phyloP scores from a whole-genome alignment of 53 echinoderm and acorn worm genomes.

The Arbacia lixula region DNA sequence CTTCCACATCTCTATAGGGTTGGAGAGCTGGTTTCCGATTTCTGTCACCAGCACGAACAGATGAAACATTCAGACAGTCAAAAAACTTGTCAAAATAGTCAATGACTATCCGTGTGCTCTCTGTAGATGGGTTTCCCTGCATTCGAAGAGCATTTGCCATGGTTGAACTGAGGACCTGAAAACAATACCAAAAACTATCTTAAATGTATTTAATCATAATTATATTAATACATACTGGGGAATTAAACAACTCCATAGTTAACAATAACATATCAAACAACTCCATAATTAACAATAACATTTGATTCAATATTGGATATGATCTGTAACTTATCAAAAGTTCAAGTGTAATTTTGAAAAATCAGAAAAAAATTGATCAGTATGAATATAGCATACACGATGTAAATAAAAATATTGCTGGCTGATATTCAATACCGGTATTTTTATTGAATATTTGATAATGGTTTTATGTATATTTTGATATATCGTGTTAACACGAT shows the following conservation, averaged over 20 bases:
- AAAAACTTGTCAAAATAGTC: background rate
- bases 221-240: background rate
- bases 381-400: too few species aligned
- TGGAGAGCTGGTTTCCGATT: background rate
- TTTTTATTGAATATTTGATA: too few species aligned
- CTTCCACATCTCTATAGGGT: background rate
- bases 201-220: too few species aligned
- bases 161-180: conserved; percentile 1
- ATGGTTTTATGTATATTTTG: too few species aligned
- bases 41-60: background rate
- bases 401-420: too few species aligned
- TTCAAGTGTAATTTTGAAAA: too few species aligned
- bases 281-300: too few species aligned
- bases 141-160: background rate
- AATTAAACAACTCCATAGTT: background rate
- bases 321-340: too few species aligned
- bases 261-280: background rate
- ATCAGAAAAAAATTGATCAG: too few species aligned
- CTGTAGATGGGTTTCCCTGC: background rate
- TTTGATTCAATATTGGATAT: too few species aligned
- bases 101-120: background rate
- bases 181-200: background rate
- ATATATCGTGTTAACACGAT: too few species aligned
- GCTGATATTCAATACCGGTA: too few species aligned
- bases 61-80: background rate